These are phyloP conservation scores for Cepaea nemoralis DNA, from an alignment of 1,140 invertebrate species.

Conservation along the genomic window DNA sequence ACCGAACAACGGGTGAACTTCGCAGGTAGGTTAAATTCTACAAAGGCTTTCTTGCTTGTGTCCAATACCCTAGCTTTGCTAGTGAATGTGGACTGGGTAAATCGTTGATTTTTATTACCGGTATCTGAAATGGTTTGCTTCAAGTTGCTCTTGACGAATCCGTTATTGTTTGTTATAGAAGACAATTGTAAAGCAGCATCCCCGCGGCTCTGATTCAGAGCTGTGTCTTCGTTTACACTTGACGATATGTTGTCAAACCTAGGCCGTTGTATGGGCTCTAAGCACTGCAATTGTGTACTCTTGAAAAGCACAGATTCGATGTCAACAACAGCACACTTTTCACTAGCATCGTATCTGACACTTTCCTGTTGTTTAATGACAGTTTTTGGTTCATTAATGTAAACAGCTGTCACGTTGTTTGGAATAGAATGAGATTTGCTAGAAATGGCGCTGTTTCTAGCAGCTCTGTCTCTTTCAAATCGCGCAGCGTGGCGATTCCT, in stretches of 20 bases:
- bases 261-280: not conserved
- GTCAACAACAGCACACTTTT: not conserved
- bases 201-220: not conserved
- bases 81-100: not conserved
- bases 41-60: not conserved
- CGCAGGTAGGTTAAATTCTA: not conserved
- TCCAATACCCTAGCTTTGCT: not conserved
- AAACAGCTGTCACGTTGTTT: not conserved
- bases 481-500: slow-evolving; percentile 29
- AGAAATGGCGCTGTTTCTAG: not conserved
- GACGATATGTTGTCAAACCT: not conserved
- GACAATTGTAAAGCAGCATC: not conserved
- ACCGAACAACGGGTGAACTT: not conserved
- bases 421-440: not conserved
- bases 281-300: not conserved
- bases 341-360: too few species aligned
- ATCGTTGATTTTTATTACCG: not conserved
- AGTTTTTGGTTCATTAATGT: not conserved
- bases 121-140: not conserved
- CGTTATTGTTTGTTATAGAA: not conserved
- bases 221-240: not conserved
- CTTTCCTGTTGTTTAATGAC: too few species aligned
- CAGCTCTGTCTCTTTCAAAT: slow-evolving; percentile 38
- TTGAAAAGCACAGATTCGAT: not conserved
- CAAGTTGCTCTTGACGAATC: too few species aligned